Base-by-base conservation (phyloP, 2,113 vertebrate species). In the Arizona elegans region DNA sequence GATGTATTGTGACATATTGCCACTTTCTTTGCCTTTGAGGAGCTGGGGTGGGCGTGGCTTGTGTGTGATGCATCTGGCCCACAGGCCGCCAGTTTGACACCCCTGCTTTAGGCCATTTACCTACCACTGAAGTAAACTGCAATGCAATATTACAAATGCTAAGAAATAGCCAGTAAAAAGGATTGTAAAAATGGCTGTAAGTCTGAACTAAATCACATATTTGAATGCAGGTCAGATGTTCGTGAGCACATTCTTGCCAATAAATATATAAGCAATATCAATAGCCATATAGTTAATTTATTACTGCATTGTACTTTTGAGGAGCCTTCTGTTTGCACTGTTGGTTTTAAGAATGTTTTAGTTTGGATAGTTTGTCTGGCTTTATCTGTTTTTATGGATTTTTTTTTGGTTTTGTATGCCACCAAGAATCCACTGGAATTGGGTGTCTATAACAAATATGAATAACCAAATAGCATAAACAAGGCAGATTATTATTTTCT, bases 151-250 rank as follows among this genome's bases (percentile, higher is more conserved):
- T 87, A 23, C n/a, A 55, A 93, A 94, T 96, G 96, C 93, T 96
- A 96, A 92, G 95, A 90, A 94, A 95, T 94, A 96, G 95, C 95
- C 93, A 96, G 95, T 92, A 0, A 43, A 47, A 15, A 59, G 19
- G 54, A n/a, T 26, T 29, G 43, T 59, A 12, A 24, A 43, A 50
- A 65, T 17, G 89, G 38, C 58, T 26, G 7, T 26, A 90, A 47
- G n/a, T 87, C 24, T 53, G 86, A 38, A 81, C 33, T 43, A 81
- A 81, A 38, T 43, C 43, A 81, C 75, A 43, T 7, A 81, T 81
- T 23, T 43, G 17, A 43, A 81, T 21, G 33, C 33, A 81, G 33
- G 8, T 21, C 33, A 43, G 75, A 7, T 43, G 33, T 81, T 81
- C 33, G 8, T 81, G 33, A 21, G 21, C 8, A 81, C 33, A 21